A percentile compares a stretch with the other conserved stretches of the same genome.
Evolutionary conservation across 2,797 vertebrate genomes (phyloP).

Genomic region (Eurystomus glaucurus): DNA sequence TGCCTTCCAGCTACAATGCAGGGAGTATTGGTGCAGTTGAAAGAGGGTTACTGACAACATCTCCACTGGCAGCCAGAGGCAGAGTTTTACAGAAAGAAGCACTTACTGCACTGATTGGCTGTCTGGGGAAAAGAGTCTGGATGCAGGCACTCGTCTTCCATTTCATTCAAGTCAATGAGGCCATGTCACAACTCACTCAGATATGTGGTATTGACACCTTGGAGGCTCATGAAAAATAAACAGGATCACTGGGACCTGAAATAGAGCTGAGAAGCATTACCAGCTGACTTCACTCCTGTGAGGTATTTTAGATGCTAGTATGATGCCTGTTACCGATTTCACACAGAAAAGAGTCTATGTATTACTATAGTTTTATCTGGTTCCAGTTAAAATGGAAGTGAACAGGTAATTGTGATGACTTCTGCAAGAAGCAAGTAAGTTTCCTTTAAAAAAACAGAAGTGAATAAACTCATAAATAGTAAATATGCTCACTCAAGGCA

Average conservation of each 20-base stretch:
- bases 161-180: background rate
- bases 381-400: background rate
- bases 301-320: background rate
- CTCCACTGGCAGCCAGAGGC: background rate
- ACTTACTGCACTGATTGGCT: background rate
- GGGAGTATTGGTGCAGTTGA: background rate
- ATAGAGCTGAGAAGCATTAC: background rate
- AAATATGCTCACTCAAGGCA: background rate
- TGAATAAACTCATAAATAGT: background rate
- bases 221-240: background rate
- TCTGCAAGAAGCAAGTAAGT: background rate
- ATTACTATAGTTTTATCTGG: background rate
- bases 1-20: background rate
- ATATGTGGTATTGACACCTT: background rate
- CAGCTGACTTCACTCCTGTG: background rate
- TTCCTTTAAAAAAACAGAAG: background rate
- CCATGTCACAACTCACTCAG: rapidly evolving
- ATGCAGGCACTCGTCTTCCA: background rate
- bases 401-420: background rate
- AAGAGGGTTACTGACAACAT: background rate
- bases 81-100: background rate
- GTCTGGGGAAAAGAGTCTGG: background rate
- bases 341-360: background rate
- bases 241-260: background rate
- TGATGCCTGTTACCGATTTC: background rate